Base-by-base conservation (phyloP, 1,140 invertebrate species). In the Hypsibius dujardini region DNA sequence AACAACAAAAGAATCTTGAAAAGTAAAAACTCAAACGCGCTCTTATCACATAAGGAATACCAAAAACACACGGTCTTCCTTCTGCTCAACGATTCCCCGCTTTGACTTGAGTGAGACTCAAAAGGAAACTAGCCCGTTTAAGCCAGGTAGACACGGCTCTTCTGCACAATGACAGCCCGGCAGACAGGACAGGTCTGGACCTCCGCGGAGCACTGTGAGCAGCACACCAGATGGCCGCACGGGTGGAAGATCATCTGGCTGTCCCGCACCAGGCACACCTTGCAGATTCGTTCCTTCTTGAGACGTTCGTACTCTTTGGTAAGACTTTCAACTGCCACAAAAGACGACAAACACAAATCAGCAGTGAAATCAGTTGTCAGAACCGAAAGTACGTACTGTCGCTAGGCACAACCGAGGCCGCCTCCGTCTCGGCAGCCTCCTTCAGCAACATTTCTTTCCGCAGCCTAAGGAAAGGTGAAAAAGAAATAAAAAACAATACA, bases 211-310 rank as follows among this genome's bases (percentile, higher is more conserved):
- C 92, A 95, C 56, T 86, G 84, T 2, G 85, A 84, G 80, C 92
- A 95, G 46, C 89, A 86, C 46, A 91, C 85, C 73, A 93, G 80
- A 82, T 94, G 91, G 1, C 90, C 89, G 79, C 92, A 95, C 28
- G 91, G 91, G 74, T 94, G 80, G 81, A 93, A 92, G 50, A 91
- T 90, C 71, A 92, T 86, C 69, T 85, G 86, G 71, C 92, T 86
- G 80, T 92, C 89, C 73, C 84, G 83, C 79, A 93, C 90, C 86
- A 94, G 87, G 77, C 91, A 95, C 74, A 95, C 88, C 83, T 93
- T 93, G 79, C 92, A 95, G 47, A 88, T 80, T 70, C 87, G 84
- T 15, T 88, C 87, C 79, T 93, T 90, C 76, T 86, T 89, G 46
- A 94, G 79, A 75, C 85, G 82, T 72, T 87, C 82, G 77, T 89